These are phyloP conservation scores for Tinea semifulvella DNA, from an alignment of 2,888 invertebrate species.

Conservation along the genomic window DNA sequence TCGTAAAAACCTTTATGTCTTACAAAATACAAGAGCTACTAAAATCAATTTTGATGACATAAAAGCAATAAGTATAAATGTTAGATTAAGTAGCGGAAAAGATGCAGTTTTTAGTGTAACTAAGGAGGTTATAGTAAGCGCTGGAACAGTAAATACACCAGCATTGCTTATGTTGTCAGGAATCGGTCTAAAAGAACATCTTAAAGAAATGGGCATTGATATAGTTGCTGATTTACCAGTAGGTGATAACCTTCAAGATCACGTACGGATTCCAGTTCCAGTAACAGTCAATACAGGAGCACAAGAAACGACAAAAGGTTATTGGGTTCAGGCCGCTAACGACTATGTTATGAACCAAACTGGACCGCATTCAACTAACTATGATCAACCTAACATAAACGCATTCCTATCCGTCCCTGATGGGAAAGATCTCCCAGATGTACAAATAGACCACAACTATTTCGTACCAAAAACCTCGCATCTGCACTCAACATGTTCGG, in stretches of 20 bases:
- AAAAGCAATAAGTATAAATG: slow-evolving; percentile 46
- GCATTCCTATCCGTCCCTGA: slow-evolving; percentile 72
- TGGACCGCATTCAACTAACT: slow-evolving; percentile 66
- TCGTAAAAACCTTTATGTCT: slow-evolving; percentile 32
- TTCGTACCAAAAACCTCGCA: slow-evolving; percentile 18
- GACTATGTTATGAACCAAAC: slow-evolving; percentile 31
- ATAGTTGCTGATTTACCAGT: slow-evolving; percentile 45
- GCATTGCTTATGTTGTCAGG: slow-evolving; percentile 57
- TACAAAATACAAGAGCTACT: slow-evolving; percentile 51
- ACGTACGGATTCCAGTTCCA: slow-evolving; percentile 32
- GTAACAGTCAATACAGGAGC: slow-evolving; percentile 25
- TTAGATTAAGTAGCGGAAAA: slow-evolving; percentile 27
- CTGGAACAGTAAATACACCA: slow-evolving; percentile 51
- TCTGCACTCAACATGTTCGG: slow-evolving; percentile 20
- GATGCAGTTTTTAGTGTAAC: slow-evolving; percentile 27
- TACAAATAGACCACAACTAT: slow-evolving; percentile 38
- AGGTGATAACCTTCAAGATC: slow-evolving; percentile 52
- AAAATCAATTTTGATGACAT: slow-evolving; percentile 51
- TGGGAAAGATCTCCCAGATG: slow-evolving; percentile 43
- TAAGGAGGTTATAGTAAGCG: slow-evolving; percentile 54
- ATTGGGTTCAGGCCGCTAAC: slow-evolving; percentile 28
- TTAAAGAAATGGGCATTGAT: slow-evolving; percentile 32
- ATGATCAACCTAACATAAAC: slow-evolving; percentile 72
- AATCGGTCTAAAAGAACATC: slow-evolving; percentile 43
- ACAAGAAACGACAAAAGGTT: slow-evolving; percentile 18